Conservation (phyloP, 2,113 vertebrate species). For the Ochotona princeps region DNA sequence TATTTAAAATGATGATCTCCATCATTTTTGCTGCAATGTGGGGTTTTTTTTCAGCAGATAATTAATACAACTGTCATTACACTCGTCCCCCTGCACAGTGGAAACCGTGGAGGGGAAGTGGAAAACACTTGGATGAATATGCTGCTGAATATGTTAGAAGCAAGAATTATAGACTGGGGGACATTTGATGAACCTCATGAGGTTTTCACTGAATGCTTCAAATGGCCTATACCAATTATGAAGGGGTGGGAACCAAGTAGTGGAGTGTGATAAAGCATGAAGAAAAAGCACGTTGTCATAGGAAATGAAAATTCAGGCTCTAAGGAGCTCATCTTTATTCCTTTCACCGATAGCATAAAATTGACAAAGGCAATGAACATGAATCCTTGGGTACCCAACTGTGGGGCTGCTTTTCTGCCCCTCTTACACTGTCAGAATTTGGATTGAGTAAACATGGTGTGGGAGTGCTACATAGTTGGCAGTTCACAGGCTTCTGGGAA, state of each 20-base stretch:
- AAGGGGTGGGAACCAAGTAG: constrained; percentile 75
- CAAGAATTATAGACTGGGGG: constrained; percentile 80
- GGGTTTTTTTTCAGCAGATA: constrained; percentile 74
- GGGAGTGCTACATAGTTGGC: neutral
- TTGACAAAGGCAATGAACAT: constrained; percentile 73
- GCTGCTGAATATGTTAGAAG: constrained; percentile 73
- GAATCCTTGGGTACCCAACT: constrained; percentile 73
- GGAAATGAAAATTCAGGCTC: constrained; percentile 79
- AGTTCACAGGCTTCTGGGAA: neutral
- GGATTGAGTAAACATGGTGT: constrained; percentile 29
- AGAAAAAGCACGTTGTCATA: constrained; percentile 73
- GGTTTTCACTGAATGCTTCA: constrained; percentile 78
- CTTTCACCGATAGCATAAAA: constrained; percentile 77
- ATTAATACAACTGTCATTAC: constrained; percentile 80
- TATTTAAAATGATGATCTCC: constrained; percentile 82
- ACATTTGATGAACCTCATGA: constrained; percentile 79
- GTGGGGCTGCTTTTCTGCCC: constrained; percentile 71
- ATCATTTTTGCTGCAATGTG: constrained; percentile 73
- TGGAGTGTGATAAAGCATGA: constrained; percentile 77
- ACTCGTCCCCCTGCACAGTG: constrained; percentile 67
- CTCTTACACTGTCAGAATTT: constrained; percentile 66
- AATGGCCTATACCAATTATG: constrained; percentile 76
- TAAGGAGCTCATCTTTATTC: constrained; percentile 80
- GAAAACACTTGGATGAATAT: constrained; percentile 77
- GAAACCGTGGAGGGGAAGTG: constrained; percentile 62